These are phyloP conservation scores for Rhipidura dahli DNA, from an alignment of 2,113 vertebrate genomes.

Conservation along the genomic window DNA sequence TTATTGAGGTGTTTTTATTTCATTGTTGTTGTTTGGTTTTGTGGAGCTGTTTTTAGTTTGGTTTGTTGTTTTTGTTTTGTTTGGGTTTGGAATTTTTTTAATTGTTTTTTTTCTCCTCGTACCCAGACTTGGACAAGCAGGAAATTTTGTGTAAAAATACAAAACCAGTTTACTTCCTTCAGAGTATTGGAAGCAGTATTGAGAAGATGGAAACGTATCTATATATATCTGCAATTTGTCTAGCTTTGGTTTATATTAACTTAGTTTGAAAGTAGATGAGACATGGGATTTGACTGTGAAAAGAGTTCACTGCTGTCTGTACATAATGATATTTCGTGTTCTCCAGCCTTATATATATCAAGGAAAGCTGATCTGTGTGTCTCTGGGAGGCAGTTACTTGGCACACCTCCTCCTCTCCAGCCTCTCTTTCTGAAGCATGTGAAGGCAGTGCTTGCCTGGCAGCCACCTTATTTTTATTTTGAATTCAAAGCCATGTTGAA, in stretches of 20 bases:
- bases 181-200: fast-evolving
- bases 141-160: neutral
- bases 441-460: neutral
- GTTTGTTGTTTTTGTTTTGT: neutral
- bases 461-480: neutral
- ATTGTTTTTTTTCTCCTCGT: neutral
- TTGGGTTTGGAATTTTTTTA: neutral
- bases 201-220: neutral
- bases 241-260: neutral
- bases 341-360: neutral
- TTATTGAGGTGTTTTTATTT: neutral
- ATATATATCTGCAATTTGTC: neutral
- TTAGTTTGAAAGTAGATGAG: neutral
- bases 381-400: neutral
- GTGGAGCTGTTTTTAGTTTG: neutral
- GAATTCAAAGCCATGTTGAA: neutral
- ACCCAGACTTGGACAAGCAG: neutral
- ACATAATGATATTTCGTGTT: neutral
- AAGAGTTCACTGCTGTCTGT: neutral
- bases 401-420: neutral
- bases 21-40: neutral
- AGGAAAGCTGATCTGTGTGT: neutral
- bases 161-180: neutral
- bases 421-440: neutral
- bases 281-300: neutral